These are phyloP conservation scores for Matsumyia berberina DNA, from an alignment of 2,888 invertebrate species.

Conservation along the genomic window DNA sequence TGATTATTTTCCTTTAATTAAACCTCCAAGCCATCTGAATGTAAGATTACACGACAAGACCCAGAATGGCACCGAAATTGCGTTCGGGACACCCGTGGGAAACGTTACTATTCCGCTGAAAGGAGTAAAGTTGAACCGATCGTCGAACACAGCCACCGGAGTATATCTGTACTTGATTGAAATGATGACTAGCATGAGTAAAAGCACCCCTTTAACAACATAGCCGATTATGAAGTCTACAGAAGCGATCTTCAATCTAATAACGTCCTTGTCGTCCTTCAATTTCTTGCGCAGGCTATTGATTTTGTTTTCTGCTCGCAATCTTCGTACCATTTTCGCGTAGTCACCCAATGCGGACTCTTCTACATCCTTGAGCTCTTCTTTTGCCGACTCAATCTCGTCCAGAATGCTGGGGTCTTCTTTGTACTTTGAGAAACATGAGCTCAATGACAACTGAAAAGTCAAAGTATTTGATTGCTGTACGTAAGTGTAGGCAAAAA, in stretches of 20 bases:
- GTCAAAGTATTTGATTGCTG: too few species aligned
- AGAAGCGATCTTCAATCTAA: conserved; percentile 78
- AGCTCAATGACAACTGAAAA: conserved; percentile 51
- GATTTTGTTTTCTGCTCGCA: conserved; percentile 81
- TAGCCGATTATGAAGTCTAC: conserved; percentile 81
- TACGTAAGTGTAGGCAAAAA: background rate
- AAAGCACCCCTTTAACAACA: conserved; percentile 82
- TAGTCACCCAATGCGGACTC: conserved; percentile 79
- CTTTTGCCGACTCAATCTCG: conserved; percentile 31
- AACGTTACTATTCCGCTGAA: conserved; percentile 85
- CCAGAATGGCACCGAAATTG: conserved; percentile 86
- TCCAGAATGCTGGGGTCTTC: conserved; percentile 22
- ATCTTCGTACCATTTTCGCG: conserved; percentile 78
- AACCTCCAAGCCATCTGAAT: conserved; percentile 80
- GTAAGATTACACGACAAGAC: conserved; percentile 85
- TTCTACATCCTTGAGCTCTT: conserved; percentile 30
- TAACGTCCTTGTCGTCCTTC: conserved; percentile 73
- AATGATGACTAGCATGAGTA: conserved; percentile 82
- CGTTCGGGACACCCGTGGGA: conserved; percentile 85
- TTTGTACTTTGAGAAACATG: conserved; percentile 25
- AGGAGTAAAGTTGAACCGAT: conserved; percentile 84
- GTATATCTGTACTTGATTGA: conserved; percentile 84
- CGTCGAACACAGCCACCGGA: conserved; percentile 84
- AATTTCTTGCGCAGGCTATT: conserved; percentile 77
- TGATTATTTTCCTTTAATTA: conserved; percentile 49